These are phyloP conservation scores for Myathropa florea DNA, from an alignment of 2,888 invertebrate species.

Conservation along the genomic window DNA sequence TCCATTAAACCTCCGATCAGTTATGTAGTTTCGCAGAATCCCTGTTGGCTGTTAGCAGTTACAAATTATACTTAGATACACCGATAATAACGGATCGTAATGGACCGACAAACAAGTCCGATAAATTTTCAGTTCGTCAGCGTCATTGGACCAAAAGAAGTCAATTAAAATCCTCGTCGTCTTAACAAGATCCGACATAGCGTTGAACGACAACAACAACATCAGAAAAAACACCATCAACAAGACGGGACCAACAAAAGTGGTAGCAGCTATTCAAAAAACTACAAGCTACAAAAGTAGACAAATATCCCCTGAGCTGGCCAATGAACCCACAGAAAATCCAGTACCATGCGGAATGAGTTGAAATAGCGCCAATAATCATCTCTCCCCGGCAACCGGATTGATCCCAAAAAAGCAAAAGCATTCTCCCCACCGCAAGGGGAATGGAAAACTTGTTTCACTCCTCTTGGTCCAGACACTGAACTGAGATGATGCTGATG, in stretches of 20 bases:
- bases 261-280: no score
- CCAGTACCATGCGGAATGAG: not conserved
- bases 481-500: not conserved
- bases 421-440: not conserved
- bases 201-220: not conserved
- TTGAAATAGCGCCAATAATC: constrained; percentile 3
- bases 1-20: not conserved
- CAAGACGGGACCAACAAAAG: not conserved
- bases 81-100: not conserved
- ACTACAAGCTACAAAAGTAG: not conserved
- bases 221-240: not conserved
- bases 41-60: not conserved
- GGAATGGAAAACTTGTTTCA: not conserved
- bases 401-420: constrained; percentile 4
- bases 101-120: not conserved
- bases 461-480: not conserved
- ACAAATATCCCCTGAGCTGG: not conserved
- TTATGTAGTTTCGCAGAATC: not conserved
- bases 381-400: not conserved
- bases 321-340: not conserved
- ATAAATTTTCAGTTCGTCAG: not conserved
- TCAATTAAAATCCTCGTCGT: not conserved
- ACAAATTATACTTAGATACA: not conserved
- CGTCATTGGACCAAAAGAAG: not conserved
- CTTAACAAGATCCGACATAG: not conserved